Conservation (phyloP, 2,888 invertebrate species). For the Drosophila vallismaia region DNA sequence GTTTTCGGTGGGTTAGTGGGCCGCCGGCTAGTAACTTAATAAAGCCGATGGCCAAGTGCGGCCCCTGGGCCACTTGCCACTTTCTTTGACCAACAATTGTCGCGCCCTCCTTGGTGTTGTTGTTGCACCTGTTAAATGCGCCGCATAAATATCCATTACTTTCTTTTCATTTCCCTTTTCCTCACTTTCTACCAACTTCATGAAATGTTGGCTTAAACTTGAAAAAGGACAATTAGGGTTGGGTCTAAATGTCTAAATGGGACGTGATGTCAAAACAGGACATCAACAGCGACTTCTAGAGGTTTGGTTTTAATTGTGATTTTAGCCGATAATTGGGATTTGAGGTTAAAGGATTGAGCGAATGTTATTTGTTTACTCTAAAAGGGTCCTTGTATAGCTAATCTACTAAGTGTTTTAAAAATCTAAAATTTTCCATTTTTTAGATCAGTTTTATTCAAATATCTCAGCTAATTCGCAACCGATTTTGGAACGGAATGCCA, state of each 20-base stretch:
- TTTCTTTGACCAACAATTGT: constrained; percentile 23
- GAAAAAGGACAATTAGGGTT: constrained; percentile 14
- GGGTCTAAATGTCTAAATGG: constrained; percentile 7
- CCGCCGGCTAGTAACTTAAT: constrained; percentile 42
- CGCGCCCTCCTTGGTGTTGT: constrained; percentile 24
- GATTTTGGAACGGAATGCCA: too few species aligned
- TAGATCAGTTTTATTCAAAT: too few species aligned
- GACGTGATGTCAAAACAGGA: neutral
- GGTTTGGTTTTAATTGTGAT: constrained; percentile 4
- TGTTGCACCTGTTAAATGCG: constrained; percentile 57
- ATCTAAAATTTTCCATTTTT: too few species aligned
- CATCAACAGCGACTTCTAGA: constrained; percentile 4
- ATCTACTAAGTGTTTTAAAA: too few species aligned
- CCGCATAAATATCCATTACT: constrained; percentile 65
- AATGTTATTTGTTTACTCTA: constrained; percentile 2
- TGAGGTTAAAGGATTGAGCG: neutral
- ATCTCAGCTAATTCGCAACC: too few species aligned
- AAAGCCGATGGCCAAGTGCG: constrained; percentile 41
- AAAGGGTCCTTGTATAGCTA: too few species aligned
- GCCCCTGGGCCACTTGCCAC: constrained; percentile 23
- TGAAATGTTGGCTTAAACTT: constrained; percentile 45
- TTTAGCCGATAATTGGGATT: constrained; percentile 7
- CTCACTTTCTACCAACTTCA: constrained; percentile 12
- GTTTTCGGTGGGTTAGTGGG: constrained; percentile 8
- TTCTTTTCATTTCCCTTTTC: neutral